phyloP scores from a whole-genome alignment of 1,140 invertebrate genomes.

The Solen grandis region DNA sequence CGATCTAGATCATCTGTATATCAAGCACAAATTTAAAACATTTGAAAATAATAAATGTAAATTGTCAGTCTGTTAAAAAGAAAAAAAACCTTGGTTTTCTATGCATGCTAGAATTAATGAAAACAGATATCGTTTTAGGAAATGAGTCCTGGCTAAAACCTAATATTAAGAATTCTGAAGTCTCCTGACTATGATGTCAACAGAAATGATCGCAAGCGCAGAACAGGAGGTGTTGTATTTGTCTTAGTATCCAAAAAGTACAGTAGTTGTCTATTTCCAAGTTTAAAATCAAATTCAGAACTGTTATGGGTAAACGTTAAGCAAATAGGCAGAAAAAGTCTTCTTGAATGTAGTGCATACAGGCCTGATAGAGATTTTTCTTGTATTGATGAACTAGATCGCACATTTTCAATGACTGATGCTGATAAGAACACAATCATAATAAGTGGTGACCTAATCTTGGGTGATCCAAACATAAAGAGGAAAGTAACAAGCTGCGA shows the following conservation, averaged over 20 bases:
- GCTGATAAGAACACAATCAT: neutral
- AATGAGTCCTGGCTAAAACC: slow-evolving; percentile 14
- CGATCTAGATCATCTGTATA: neutral
- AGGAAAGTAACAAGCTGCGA: neutral
- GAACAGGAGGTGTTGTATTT: slow-evolving; percentile 12
- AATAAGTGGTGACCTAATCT: slow-evolving; percentile 4
- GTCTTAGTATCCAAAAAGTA: neutral
- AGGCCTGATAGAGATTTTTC: slow-evolving; percentile 18
- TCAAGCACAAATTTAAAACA: neutral
- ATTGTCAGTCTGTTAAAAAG: too few relatives aligned
- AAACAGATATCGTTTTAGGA: too few relatives aligned
- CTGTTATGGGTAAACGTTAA: slow-evolving; percentile 12
- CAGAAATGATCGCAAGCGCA: neutral
- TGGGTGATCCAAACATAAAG: slow-evolving; percentile 1
- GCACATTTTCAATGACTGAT: too few relatives aligned
- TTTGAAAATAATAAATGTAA: neutral
- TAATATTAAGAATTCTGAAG: neutral
- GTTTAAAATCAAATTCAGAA: slow-evolving; percentile 7
- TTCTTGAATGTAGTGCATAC: slow-evolving; percentile 8
- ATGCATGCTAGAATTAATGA: neutral
- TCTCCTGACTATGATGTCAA: too few relatives aligned
- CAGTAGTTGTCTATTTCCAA: too few relatives aligned
- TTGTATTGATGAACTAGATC: too few relatives aligned
- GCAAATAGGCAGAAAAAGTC: slow-evolving; percentile 9
- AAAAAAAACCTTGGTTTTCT: neutral